Evolutionary conservation across 2,113 vertebrate genomes (phyloP).

Genomic region (Euleptes europaea): DNA sequence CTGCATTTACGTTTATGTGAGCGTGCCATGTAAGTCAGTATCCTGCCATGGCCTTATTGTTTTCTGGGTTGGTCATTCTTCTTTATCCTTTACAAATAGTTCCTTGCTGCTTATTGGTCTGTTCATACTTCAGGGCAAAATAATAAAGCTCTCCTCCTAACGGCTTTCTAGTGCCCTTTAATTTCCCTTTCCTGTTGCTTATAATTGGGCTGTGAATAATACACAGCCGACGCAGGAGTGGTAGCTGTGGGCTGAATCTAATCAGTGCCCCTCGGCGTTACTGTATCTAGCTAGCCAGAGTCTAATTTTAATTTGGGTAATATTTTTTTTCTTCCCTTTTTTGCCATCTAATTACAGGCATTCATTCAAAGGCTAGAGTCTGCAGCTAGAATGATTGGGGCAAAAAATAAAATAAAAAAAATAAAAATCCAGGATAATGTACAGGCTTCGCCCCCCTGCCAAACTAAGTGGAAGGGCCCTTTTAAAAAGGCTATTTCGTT

Average conservation of each 20-base stretch:
- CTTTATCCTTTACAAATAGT: not conserved
- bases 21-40: not conserved
- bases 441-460: slow-evolving; percentile 56
- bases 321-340: slow-evolving; percentile 61
- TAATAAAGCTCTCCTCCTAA: slow-evolving; percentile 9
- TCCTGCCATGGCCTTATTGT: not conserved
- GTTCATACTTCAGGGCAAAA: not conserved
- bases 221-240: slow-evolving; percentile 30
- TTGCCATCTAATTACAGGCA: slow-evolving; percentile 68
- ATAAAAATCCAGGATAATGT: slow-evolving; percentile 48
- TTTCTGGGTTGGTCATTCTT: not conserved
- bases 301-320: slow-evolving; percentile 68
- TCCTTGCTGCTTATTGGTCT: slow-evolving; percentile 22
- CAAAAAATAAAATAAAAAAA: slow-evolving; percentile 6
- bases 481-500: slow-evolving; percentile 59
- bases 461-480: slow-evolving; percentile 69
- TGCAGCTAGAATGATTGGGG: slow-evolving; percentile 56
- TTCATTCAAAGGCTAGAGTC: slow-evolving; percentile 63
- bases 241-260: slow-evolving; percentile 35
- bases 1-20: not conserved
- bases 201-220: slow-evolving; percentile 45
- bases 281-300: slow-evolving; percentile 57
- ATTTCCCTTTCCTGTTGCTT: slow-evolving; percentile 30
- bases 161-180: slow-evolving; percentile 38
- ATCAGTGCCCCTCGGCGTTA: slow-evolving; percentile 41